phyloP scores from a whole-genome alignment of 2,113 vertebrate genomes.

The Ameiurus melas region DNA sequence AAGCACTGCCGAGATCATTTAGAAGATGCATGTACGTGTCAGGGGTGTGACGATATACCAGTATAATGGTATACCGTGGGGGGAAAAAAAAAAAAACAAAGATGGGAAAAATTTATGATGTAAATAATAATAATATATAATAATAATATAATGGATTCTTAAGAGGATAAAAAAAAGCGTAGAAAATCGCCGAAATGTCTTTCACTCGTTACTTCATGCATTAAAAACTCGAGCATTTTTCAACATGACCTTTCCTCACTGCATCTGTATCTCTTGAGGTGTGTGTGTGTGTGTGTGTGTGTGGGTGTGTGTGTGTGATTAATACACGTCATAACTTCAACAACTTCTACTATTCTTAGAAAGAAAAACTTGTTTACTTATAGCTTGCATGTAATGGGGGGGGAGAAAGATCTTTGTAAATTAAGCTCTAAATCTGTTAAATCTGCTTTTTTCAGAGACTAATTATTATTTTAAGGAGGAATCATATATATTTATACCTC shows the following conservation, averaged over 20 bases:
- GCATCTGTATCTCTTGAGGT: neutral
- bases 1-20: conserved; percentile 1
- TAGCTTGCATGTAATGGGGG: neutral
- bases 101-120: neutral
- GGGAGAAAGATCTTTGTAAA: neutral
- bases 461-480: neutral
- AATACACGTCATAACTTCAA: neutral
- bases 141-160: neutral
- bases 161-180: neutral
- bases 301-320: neutral
- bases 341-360: neutral
- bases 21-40: neutral
- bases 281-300: too few relatives aligned
- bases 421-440: neutral
- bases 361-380: neutral
- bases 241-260: neutral
- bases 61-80: neutral
- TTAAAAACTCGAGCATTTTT: neutral
- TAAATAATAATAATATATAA: too few relatives aligned
- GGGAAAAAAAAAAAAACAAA: neutral
- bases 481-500: neutral
- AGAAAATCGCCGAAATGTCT: neutral
- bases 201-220: neutral
- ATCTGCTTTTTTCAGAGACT: neutral
- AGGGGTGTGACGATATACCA: neutral